Conservation (phyloP, 1,140 invertebrate species). For the Drosophila pallidifrons region DNA sequence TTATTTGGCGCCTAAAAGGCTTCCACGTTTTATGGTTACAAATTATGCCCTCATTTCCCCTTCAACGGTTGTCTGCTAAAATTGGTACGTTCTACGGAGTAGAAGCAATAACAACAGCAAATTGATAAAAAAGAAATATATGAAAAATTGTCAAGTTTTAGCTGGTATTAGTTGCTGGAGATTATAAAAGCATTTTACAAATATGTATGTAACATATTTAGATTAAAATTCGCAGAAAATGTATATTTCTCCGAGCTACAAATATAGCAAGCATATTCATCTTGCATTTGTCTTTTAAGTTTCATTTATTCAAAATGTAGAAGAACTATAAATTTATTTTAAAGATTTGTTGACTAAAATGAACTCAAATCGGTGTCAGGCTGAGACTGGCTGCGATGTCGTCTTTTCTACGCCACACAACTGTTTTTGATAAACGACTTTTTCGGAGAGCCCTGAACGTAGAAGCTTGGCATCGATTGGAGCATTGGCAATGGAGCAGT, state of each 20-base stretch:
- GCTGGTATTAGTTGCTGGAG: no score
- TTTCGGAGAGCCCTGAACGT: not conserved
- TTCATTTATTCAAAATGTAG: no score
- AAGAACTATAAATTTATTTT: not conserved
- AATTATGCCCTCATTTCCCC: conserved; percentile 3
- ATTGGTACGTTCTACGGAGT: conserved; percentile 37
- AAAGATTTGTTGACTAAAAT: not conserved
- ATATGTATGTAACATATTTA: no score
- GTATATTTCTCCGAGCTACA: no score
- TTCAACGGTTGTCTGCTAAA: conserved; percentile 14
- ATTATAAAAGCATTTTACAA: no score
- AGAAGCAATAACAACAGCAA: conserved; percentile 16
- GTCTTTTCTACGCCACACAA: conserved; percentile 8
- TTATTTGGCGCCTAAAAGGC: conserved; percentile 36
- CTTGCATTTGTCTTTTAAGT: no score
- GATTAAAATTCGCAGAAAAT: no score
- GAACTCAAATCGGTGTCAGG: not conserved
- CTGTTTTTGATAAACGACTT: conserved; percentile 29
- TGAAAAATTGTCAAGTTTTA: conserved; percentile 13
- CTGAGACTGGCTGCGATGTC: conserved; percentile 26
- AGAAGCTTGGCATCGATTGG: not conserved
- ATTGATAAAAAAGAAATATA: conserved; percentile 4
- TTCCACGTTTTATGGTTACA: conserved; percentile 28
- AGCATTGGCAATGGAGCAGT: not conserved
- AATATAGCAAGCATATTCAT: no score